Evolutionary conservation across 2,888 invertebrate genomes (phyloP).

Genomic region (Syritta pipiens): DNA sequence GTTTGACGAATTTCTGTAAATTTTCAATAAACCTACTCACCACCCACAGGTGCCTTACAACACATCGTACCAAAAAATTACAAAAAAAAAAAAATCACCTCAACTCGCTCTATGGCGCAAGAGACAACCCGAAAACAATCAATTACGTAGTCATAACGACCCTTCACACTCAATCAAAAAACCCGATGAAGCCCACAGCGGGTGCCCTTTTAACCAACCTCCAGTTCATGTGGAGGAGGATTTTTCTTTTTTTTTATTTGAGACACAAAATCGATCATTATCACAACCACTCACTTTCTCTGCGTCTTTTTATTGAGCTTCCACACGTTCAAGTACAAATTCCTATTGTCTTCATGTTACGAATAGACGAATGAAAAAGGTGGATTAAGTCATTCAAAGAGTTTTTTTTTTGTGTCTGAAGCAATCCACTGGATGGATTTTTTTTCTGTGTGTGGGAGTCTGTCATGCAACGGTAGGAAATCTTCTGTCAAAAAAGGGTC

Average conservation of each 20-base stretch:
- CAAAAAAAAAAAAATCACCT: too few relatives aligned
- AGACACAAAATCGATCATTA: slow-evolving; percentile 4
- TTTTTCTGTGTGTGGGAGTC: slow-evolving; percentile 18
- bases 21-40: too few relatives aligned
- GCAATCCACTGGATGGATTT: not conserved
- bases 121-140: not conserved
- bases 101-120: not conserved
- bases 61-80: too few relatives aligned
- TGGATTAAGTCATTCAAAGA: slow-evolving; percentile 21
- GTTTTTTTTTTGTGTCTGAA: not conserved
- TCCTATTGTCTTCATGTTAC: slow-evolving; percentile 4
- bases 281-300: slow-evolving; percentile 37
- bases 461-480: not conserved
- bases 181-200: not conserved
- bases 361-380: not conserved
- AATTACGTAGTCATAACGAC: not conserved
- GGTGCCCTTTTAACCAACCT: not conserved
- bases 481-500: not conserved
- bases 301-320: slow-evolving; percentile 7
- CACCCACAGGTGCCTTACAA: too few relatives aligned
- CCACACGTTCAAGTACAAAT: too few relatives aligned
- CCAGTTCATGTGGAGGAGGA: slow-evolving; percentile 2
- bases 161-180: not conserved
- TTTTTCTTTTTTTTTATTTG: not conserved
- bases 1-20: too few relatives aligned